These are phyloP conservation scores for Phyllostomus discolor DNA, from an alignment of 2,113 vertebrate species.

Conservation along the genomic window DNA sequence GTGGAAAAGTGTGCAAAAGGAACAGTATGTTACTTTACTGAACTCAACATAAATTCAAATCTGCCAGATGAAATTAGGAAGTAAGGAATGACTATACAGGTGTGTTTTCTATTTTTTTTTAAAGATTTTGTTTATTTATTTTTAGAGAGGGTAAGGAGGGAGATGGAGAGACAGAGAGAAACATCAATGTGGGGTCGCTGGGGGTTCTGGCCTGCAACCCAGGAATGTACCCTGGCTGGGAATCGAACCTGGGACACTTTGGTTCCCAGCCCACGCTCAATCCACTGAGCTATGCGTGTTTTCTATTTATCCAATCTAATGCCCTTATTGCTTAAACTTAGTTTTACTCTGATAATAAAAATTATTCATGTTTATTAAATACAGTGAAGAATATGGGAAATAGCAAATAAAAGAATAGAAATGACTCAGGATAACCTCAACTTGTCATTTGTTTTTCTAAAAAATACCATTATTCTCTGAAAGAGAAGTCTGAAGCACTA, in stretches of 20 bases:
- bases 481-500: not conserved
- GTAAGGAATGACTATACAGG: accelerated
- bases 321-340: not conserved
- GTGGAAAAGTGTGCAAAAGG: not conserved
- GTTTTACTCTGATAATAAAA: not conserved
- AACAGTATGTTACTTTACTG: not conserved
- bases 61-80: not conserved
- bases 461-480: not conserved
- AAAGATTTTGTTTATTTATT: too few species aligned
- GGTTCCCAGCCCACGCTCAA: too few species aligned
- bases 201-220: too few species aligned
- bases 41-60: not conserved
- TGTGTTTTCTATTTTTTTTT: not conserved
- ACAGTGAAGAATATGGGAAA: not conserved
- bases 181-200: too few species aligned
- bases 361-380: not conserved
- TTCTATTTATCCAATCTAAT: not conserved
- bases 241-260: too few species aligned
- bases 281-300: too few species aligned
- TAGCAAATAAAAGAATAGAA: not conserved
- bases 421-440: not conserved
- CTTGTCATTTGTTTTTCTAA: not conserved
- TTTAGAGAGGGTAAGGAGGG: too few species aligned
- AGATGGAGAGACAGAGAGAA: too few species aligned
- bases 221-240: too few species aligned